phyloP scores from a whole-genome alignment of 2,113 vertebrate genomes.

The Psilopsiagon aymara region DNA sequence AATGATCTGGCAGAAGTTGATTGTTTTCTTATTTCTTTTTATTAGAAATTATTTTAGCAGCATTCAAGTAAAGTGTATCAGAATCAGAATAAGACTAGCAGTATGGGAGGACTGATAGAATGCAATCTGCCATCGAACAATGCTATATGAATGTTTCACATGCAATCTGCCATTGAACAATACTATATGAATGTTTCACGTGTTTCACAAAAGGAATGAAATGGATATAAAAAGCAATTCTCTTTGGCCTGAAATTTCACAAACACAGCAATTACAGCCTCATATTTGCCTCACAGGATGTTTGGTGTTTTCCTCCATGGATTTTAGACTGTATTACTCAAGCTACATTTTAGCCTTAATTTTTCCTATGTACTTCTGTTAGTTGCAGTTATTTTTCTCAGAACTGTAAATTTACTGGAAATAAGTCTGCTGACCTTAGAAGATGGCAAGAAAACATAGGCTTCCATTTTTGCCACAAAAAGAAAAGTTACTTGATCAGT shows the following conservation, averaged over 20 bases:
- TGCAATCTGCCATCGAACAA: neutral
- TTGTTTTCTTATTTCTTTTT: neutral
- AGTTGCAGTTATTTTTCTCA: neutral
- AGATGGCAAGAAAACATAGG: neutral
- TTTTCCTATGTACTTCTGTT: neutral
- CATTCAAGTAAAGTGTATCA: neutral
- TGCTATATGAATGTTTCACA: neutral
- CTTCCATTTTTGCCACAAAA: neutral
- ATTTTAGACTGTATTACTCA: neutral
- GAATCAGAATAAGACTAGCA: neutral
- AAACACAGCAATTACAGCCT: neutral
- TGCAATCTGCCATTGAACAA: neutral
- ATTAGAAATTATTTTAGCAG: neutral
- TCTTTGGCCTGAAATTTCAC: neutral
- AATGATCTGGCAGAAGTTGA: neutral
- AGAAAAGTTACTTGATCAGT: neutral
- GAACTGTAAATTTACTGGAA: neutral
- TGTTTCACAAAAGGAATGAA: neutral
- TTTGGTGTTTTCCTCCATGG: neutral
- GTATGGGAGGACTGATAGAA: neutral
- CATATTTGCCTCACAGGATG: neutral
- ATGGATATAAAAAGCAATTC: neutral
- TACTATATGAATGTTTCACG: neutral
- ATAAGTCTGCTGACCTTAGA: neutral
- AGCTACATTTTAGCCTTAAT: neutral